phyloP scores from a whole-genome alignment of 1,140 invertebrate genomes.

The Brevipalpus yothersi region DNA sequence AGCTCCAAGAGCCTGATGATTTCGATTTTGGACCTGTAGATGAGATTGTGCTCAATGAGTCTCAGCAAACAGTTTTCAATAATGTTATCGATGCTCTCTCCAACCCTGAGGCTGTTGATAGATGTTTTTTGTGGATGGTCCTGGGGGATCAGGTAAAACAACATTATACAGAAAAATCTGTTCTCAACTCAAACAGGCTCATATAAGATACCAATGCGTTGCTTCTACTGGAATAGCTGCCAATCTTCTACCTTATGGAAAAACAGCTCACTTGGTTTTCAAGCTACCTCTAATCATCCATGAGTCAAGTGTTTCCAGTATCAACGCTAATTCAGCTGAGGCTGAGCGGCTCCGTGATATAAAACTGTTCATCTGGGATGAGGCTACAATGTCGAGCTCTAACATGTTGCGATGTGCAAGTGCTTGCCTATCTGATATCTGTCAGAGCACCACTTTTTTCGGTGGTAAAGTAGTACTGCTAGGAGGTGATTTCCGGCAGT shows the following conservation, averaged over 20 bases:
- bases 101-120: constrained; percentile 11
- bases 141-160: constrained; percentile 17
- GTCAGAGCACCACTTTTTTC: constrained; percentile 10
- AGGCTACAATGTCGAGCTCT: constrained; percentile 12
- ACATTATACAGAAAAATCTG: constrained; percentile 15
- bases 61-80: neutral
- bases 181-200: constrained; percentile 8
- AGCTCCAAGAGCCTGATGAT: neutral
- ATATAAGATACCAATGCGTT: neutral
- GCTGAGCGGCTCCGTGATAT: constrained; percentile 8
- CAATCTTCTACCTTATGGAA: constrained; percentile 23
- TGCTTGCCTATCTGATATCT: constrained; percentile 18
- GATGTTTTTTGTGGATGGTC: constrained; percentile 11
- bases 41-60: too few species aligned
- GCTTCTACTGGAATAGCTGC: constrained; percentile 29
- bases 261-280: constrained; percentile 26
- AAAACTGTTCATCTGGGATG: constrained; percentile 15
- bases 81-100: constrained; percentile 4
- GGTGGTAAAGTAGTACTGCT: constrained; percentile 17
- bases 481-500: constrained; percentile 23
- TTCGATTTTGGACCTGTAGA: neutral
- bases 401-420: neutral
- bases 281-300: constrained; percentile 19
- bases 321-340: neutral
- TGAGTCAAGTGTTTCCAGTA: constrained; percentile 8